These are phyloP conservation scores for Arctopsyche grandis DNA, from an alignment of 1,140 invertebrate species.

Conservation along the genomic window DNA sequence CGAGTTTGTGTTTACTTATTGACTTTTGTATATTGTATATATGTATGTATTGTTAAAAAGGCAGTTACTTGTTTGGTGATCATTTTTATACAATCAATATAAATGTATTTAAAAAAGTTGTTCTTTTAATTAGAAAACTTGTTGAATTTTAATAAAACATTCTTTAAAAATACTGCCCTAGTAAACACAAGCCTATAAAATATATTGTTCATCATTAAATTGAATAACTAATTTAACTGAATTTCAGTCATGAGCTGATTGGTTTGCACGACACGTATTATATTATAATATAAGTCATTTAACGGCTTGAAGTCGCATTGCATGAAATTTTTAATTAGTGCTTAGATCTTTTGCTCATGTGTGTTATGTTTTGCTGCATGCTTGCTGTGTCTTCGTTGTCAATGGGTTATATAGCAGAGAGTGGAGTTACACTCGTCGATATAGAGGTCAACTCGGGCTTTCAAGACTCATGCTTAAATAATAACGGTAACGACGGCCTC, in stretches of 20 bases:
- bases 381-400: conserved; percentile 11
- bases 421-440: conserved; percentile 29
- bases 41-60: no score
- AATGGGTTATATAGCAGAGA: conserved; percentile 19
- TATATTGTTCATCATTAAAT: no score
- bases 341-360: conserved; percentile 24
- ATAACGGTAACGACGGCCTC: conserved; percentile 30
- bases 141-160: no score
- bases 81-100: no score
- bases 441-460: conserved; percentile 20
- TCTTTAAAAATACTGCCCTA: no score
- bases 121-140: no score
- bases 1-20: no score
- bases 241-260: not conserved
- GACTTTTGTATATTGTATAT: no score
- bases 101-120: no score
- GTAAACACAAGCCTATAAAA: no score
- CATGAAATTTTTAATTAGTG: conserved; percentile 25
- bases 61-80: no score
- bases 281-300: not conserved
- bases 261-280: not conserved
- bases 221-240: no score
- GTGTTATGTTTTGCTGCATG: conserved; percentile 41
- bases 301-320: not conserved
- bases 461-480: conserved; percentile 34